Evolutionary conservation across 2,888 invertebrate genomes (phyloP).

Genomic region (Linnaemya vulpina): DNA sequence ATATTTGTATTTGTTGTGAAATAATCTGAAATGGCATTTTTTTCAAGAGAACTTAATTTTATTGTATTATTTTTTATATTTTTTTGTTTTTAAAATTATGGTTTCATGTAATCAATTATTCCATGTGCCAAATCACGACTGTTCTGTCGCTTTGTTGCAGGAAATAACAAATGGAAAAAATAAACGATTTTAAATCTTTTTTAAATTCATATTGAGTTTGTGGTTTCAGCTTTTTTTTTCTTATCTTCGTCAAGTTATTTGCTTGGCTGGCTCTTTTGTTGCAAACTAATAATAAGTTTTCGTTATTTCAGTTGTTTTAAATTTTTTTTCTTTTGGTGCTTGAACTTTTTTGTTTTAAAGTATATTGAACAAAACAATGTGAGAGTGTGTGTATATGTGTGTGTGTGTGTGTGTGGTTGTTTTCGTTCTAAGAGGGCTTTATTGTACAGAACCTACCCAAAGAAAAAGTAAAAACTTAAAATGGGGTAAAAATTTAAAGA

Average conservation of each 20-base stretch:
- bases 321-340: slow-evolving; percentile 1
- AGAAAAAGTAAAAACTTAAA: background rate
- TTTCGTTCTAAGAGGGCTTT: slow-evolving; percentile 7
- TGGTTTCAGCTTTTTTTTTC: slow-evolving; percentile 37
- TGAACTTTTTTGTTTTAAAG: slow-evolving; percentile 29
- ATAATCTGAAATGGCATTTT: slow-evolving; percentile 18
- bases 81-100: slow-evolving; percentile 37
- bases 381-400: too few relatives aligned
- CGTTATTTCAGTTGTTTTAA: background rate
- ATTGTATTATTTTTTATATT: background rate
- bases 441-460: slow-evolving; percentile 22
- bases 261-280: slow-evolving; percentile 63
- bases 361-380: slow-evolving; percentile 39
- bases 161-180: slow-evolving; percentile 41
- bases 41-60: slow-evolving; percentile 10
- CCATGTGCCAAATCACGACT: slow-evolving; percentile 66
- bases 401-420: too few relatives aligned
- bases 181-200: background rate
- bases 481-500: slow-evolving; percentile 20
- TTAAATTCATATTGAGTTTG: slow-evolving; percentile 47
- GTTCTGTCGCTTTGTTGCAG: slow-evolving; percentile 22
- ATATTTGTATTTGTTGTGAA: slow-evolving; percentile 10
- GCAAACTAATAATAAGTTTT: slow-evolving; percentile 50
- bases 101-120: slow-evolving; percentile 61
- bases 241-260: slow-evolving; percentile 50